These are phyloP conservation scores for Poeciliopsis gracilis DNA, from an alignment of 2,797 vertebrate genomes.

Conservation along the genomic window DNA sequence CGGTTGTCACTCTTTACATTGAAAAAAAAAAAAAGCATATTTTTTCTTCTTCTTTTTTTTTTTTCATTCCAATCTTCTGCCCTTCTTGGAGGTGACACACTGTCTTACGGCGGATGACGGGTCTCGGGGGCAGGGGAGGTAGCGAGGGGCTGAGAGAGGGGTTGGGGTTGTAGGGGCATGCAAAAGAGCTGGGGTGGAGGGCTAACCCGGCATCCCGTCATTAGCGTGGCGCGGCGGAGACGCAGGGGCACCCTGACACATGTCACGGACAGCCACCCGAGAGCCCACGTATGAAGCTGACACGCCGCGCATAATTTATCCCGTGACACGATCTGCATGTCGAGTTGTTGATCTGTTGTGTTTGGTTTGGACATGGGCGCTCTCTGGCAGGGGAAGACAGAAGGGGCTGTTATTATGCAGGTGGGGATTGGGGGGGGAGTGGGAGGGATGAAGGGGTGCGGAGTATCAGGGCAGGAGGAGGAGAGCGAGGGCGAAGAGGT, in stretches of 20 bases:
- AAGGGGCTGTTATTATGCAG: constrained; percentile 70
- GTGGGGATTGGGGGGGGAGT: constrained; percentile 26
- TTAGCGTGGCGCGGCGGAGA: constrained; percentile 77
- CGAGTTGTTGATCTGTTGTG: constrained; percentile 84
- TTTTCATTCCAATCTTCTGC: constrained; percentile 31
- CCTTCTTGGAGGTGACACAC: constrained; percentile 73
- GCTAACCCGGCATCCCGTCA: constrained; percentile 77
- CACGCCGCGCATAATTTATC: constrained; percentile 85
- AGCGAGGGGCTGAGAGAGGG: constrained; percentile 30
- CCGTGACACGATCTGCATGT: constrained; percentile 84
- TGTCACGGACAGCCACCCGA: constrained; percentile 83
- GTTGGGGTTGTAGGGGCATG: constrained; percentile 65
- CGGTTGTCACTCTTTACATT: constrained; percentile 67
- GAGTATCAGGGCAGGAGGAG: constrained; percentile 25
- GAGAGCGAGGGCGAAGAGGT: constrained; percentile 64
- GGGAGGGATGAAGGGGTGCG: neutral
- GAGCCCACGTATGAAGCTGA: constrained; percentile 81
- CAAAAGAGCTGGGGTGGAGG: constrained; percentile 48
- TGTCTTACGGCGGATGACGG: constrained; percentile 68
- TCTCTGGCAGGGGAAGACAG: constrained; percentile 70
- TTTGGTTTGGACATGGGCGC: constrained; percentile 80
- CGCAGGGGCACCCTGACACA: constrained; percentile 81
- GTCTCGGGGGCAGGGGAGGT: constrained; percentile 8
- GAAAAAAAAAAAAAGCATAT: neutral
- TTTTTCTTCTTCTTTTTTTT: neutral